Conservation (phyloP, 2,797 vertebrate species). For the Streptopelia turtur region DNA sequence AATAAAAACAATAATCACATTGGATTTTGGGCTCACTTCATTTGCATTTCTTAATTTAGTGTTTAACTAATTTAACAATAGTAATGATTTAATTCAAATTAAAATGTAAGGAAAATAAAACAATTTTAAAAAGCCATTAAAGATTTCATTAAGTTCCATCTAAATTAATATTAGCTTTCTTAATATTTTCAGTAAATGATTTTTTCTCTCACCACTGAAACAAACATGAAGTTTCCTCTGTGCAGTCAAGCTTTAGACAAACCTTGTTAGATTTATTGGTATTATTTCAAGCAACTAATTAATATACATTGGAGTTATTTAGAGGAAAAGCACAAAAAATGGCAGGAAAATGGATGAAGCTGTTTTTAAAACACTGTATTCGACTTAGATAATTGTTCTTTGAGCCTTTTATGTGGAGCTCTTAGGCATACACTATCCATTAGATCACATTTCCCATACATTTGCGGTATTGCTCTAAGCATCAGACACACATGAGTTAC, state of each 20-base stretch:
- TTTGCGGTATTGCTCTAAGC: not conserved
- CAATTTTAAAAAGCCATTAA: conserved; percentile 66
- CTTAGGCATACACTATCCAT: not conserved
- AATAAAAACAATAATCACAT: conserved; percentile 75
- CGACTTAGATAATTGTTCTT: conserved; percentile 56
- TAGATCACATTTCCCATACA: conserved; percentile 5
- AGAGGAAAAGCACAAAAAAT: conserved; percentile 50
- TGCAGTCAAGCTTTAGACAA: conserved; percentile 73
- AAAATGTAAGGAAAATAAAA: conserved; percentile 72
- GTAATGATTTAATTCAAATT: conserved; percentile 75
- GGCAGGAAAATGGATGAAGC: conserved; percentile 68
- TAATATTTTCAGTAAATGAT: conserved; percentile 50
- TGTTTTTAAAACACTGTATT: conserved; percentile 53
- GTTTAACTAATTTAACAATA: conserved; percentile 76
- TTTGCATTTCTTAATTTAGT: conserved; percentile 78
- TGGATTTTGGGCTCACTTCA: conserved; percentile 66
- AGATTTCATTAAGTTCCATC: conserved; percentile 70
- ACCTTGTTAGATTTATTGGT: conserved; percentile 72
- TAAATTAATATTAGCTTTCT: conserved; percentile 73
- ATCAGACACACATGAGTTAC: not conserved
- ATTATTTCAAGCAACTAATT: conserved; percentile 78
- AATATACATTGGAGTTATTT: conserved; percentile 68
- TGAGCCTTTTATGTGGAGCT: conserved; percentile 17
- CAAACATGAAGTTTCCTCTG: conserved; percentile 67
- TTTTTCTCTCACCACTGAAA: conserved; percentile 46